Base-by-base conservation (phyloP, 2,888 invertebrate species). In the Leptopilina syphax region DNA sequence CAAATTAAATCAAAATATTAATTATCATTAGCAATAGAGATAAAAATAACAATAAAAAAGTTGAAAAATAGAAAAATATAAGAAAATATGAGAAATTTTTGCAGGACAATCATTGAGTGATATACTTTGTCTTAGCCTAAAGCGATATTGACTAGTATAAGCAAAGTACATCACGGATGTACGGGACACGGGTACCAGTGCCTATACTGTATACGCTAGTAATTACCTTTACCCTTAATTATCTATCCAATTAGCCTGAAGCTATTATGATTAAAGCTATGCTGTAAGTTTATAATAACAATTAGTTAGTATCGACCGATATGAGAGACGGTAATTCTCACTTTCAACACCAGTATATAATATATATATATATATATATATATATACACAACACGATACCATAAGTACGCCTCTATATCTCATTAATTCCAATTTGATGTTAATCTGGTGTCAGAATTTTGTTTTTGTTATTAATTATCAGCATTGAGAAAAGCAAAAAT, bases 161-260 rank as follows among this genome's bases (percentile, higher is more conserved):
- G 87, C 88, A 87, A 87, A 86, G 85, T 85, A 86, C 84, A 86
- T 86, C 87, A 82, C 84, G 86, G 86, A 88, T 85, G 57, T 27
- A 73, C 73, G 57, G 73, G 57, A 73, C 73, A 84, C 82, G 85
- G 44, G 44, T 44, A 80, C 79, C 77, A 83, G 83, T 80, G 87
- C 84, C 86, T 84, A 82, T 84, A 83, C 83, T 89, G 88, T 89
- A 89, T 89, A 89, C 89, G 88, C 86, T 83, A 85, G 89, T 91
- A 91, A 92, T 92, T 92, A 91, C 91, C 91, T 90, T 91, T 88
- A 91, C 91, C 92, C 91, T 91, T 91, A 91, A 92, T 92, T 91
- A 92, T 92, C 91, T 90, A 91, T 91, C 91, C 91, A 91, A 91
- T 92, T 91, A 92, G 91, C 92, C 91, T 84, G 83, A 83, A 92